Evolutionary conservation across 2,797 vertebrate genomes (phyloP).

Genomic region (Periparus ater): DNA sequence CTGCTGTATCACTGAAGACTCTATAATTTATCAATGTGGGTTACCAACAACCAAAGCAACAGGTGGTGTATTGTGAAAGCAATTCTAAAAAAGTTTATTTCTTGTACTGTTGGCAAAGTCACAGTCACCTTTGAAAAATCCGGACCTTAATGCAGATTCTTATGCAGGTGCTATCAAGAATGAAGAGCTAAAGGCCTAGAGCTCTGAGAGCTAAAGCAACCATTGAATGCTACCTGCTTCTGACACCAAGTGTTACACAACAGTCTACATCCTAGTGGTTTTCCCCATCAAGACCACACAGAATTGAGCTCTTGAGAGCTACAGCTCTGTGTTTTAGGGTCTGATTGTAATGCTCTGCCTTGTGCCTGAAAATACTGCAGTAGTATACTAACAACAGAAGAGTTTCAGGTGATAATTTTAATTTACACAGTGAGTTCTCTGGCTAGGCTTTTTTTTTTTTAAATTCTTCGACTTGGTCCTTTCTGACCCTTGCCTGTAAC

Average conservation of each 20-base stretch:
- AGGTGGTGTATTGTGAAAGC: background rate
- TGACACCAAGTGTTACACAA: background rate
- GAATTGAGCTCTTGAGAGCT: background rate
- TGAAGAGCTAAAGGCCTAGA: background rate
- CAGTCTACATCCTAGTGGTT: background rate
- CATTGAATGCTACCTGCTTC: background rate
- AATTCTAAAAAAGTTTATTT: background rate
- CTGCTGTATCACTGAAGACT: background rate
- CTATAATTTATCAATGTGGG: background rate
- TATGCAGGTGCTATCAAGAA: background rate
- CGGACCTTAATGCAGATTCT: background rate
- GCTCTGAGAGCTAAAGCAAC: background rate
- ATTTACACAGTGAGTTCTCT: background rate
- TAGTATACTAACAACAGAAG: background rate
- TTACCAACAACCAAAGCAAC: background rate
- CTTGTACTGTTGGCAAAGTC: fast-evolving
- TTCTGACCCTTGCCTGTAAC: background rate
- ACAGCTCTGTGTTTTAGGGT: background rate
- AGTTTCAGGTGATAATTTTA: background rate
- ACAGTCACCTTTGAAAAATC: background rate
- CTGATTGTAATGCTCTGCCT: background rate
- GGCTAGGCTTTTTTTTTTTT: background rate
- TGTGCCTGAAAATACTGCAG: background rate
- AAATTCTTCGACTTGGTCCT: background rate
- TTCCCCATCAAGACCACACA: background rate